Evolutionary conservation across 2,797 vertebrate genomes (phyloP).

Genomic region (Mormyrus hasselquistii): DNA sequence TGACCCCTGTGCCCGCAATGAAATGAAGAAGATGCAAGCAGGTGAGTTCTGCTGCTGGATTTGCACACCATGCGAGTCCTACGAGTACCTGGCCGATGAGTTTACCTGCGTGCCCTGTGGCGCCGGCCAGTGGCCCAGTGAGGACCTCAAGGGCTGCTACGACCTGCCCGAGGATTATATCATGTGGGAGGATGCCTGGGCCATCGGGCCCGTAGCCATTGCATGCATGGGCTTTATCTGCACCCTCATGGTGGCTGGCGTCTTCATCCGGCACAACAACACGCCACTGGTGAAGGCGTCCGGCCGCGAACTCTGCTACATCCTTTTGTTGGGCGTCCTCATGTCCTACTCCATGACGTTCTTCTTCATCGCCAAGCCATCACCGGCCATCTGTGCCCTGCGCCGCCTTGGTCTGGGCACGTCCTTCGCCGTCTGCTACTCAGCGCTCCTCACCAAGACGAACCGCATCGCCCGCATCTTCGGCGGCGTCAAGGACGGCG

Average conservation of each 20-base stretch:
- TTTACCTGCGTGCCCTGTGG: constrained; percentile 89
- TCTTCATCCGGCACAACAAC: constrained; percentile 88
- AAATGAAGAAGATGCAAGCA: constrained; percentile 99
- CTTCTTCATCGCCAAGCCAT: constrained; percentile 95
- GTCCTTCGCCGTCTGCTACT: constrained; percentile 94
- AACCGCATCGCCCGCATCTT: constrained; percentile 97
- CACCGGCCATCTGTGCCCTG: constrained; percentile 84
- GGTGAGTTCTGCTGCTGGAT: constrained; percentile 99
- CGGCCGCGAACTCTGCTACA: constrained; percentile 92
- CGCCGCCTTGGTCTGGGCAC: constrained; percentile 87
- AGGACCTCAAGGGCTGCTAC: constrained; percentile 82
- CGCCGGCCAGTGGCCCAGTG: constrained; percentile 87
- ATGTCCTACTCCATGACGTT: constrained; percentile 96
- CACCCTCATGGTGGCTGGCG: constrained; percentile 81
- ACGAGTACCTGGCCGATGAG: constrained; percentile 88
- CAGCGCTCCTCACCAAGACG: constrained; percentile 94
- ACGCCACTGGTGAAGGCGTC: constrained; percentile 96
- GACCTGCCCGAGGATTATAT: constrained; percentile 97
- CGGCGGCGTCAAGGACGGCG: constrained; percentile 83
- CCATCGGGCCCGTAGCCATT: constrained; percentile 91
- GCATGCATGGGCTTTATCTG: constrained; percentile 90
- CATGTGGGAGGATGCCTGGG: constrained; percentile 97
- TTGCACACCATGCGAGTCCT: constrained; percentile 88
- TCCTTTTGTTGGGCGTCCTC: constrained; percentile 86
- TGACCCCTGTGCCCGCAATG: constrained; percentile 90